phyloP scores from a whole-genome alignment of 23 tunicate genomes.

The Styela plicata region DNA sequence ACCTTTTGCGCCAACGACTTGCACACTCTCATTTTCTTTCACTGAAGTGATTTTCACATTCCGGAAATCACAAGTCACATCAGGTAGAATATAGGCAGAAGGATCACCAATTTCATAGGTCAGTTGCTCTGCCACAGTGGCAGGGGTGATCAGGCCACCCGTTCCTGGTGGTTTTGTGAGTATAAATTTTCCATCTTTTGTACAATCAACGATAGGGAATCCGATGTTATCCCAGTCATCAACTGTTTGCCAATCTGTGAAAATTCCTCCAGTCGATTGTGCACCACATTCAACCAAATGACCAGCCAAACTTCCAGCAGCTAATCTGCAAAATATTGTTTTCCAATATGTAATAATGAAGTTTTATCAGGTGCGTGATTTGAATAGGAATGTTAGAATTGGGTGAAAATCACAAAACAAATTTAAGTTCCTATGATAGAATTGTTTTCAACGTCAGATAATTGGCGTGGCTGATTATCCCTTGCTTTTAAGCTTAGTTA shows the following conservation, averaged over 20 bases:
- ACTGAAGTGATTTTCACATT: conserved; percentile 48
- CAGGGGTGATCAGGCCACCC: conserved; percentile 76
- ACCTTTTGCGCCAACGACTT: conserved; percentile 71
- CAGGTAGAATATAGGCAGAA: conserved; percentile 71
- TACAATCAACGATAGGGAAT: conserved; percentile 87
- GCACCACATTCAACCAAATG: conserved; percentile 98
- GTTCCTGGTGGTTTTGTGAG: conserved; percentile 81
- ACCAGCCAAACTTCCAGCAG: conserved; percentile 91
- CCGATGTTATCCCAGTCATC: conserved; percentile 89
- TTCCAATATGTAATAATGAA: too few species aligned
- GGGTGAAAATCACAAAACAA: too few species aligned
- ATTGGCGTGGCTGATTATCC: too few species aligned
- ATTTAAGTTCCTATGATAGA: too few species aligned
- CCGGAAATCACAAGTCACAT: conserved; percentile 75
- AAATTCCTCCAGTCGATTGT: conserved; percentile 90
- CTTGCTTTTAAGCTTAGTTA: too few species aligned
- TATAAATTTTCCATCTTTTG: conserved; percentile 58
- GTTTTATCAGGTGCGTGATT: too few species aligned
- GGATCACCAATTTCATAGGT: conserved; percentile 97
- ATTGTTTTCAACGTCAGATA: too few species aligned
- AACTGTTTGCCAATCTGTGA: conserved; percentile 90
- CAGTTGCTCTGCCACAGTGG: conserved; percentile 90
- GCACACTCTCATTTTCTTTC: conserved; percentile 40
- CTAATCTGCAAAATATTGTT: conserved; percentile 56
- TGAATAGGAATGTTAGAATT: too few species aligned